Evolutionary conservation across 2,797 vertebrate species (phyloP).

Genomic region (Danionella dracula): DNA sequence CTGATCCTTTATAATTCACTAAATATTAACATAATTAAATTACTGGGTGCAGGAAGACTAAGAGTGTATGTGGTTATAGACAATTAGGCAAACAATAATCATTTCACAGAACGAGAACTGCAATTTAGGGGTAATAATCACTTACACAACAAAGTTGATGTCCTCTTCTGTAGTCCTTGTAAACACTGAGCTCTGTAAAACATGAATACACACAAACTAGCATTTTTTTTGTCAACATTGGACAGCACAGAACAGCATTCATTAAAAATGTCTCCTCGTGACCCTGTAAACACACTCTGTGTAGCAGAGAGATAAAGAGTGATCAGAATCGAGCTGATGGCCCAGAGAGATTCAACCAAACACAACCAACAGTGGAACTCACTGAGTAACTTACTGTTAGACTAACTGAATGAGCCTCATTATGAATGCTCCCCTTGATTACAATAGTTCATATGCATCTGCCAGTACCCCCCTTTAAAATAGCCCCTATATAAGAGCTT

Average conservation of each 20-base stretch:
- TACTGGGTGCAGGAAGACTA: no score
- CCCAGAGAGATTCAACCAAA: constrained; percentile 16
- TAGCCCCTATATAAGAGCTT: constrained; percentile 12
- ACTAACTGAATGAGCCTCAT: constrained; percentile 65
- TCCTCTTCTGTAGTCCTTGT: neutral
- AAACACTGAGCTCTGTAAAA: neutral
- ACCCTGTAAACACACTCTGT: constrained; percentile 26
- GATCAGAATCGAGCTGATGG: constrained; percentile 55
- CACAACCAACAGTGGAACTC: constrained; percentile 26
- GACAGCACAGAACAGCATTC: constrained; percentile 2
- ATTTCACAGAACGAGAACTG: no score
- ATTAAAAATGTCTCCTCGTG: constrained; percentile 15
- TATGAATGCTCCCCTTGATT: constrained; percentile 62
- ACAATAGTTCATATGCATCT: constrained; percentile 56
- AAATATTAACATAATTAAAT: no score
- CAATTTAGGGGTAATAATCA: no score
- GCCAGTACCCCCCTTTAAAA: constrained; percentile 45
- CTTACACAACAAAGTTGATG: no score
- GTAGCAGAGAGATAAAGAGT: constrained; percentile 32
- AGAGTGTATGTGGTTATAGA: no score
- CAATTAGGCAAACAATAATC: no score
- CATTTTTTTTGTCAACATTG: neutral
- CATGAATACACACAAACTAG: neutral
- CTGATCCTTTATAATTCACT: no score
- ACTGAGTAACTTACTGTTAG: constrained; percentile 61